Evolutionary conservation across 2,797 vertebrate species (phyloP).

Genomic region (Crenuchus spilurus): DNA sequence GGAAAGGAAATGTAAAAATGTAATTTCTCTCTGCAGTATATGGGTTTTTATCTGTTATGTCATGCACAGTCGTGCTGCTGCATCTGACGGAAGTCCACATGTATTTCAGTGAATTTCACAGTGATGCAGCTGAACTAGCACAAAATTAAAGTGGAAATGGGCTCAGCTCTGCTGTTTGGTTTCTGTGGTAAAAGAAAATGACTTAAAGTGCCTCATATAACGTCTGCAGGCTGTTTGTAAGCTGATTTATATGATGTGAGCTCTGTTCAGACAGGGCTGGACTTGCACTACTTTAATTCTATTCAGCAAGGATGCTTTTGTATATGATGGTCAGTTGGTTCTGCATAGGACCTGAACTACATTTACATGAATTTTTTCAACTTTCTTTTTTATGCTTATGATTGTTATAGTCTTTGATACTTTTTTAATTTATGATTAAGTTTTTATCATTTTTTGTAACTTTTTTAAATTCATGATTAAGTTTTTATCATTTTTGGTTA

Average conservation of each 20-base stretch:
- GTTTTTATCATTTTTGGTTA: too few species aligned
- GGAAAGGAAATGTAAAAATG: background rate
- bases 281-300: too few species aligned
- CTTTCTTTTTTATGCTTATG: too few species aligned
- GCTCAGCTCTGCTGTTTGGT: background rate
- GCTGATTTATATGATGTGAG: background rate
- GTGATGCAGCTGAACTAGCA: background rate
- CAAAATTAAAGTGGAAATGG: background rate
- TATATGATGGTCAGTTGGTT: too few species aligned
- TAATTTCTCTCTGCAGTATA: background rate
- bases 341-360: too few species aligned
- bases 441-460: too few species aligned
- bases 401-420: too few species aligned
- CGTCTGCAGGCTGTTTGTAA: background rate
- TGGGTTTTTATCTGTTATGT: background rate
- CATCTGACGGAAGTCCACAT: background rate
- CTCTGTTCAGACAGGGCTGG: too few species aligned
- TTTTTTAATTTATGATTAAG: too few species aligned
- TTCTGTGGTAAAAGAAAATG: background rate
- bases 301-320: too few species aligned
- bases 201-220: background rate
- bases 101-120: background rate
- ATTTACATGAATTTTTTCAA: too few species aligned
- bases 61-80: background rate
- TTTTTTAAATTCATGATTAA: too few species aligned